Evolutionary conservation across 2,888 invertebrate genomes (phyloP).

Genomic region (Phlogophora meticulosa): DNA sequence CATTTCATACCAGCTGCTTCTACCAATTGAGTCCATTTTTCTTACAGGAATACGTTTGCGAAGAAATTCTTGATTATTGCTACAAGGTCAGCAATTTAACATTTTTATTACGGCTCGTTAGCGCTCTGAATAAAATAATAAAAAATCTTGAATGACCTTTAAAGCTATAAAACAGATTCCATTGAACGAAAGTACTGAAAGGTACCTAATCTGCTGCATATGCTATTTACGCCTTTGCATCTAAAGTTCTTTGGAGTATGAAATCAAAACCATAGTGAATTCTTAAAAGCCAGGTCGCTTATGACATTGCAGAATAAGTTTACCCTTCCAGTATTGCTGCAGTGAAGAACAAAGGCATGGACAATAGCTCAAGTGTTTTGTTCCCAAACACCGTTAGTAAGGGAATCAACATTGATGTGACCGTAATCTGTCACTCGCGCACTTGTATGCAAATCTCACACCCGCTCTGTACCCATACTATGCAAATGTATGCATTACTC

Average conservation of each 20-base stretch:
- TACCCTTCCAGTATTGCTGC: neutral
- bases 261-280: too few relatives aligned
- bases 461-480: constrained; percentile 53
- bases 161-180: constrained; percentile 18
- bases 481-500: constrained; percentile 69
- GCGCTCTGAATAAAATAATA: constrained; percentile 28
- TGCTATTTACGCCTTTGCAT: too few relatives aligned
- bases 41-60: constrained; percentile 24
- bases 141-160: constrained; percentile 20
- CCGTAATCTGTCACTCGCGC: constrained; percentile 72
- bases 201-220: neutral
- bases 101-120: constrained; percentile 40
- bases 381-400: constrained; percentile 58
- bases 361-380: constrained; percentile 10
- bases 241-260: too few relatives aligned
- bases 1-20: constrained; percentile 56
- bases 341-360: neutral
- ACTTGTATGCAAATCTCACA: constrained; percentile 73
- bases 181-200: neutral
- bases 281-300: neutral
- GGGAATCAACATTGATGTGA: constrained; percentile 64
- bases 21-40: constrained; percentile 46
- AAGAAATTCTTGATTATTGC: constrained; percentile 46
- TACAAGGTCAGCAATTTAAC: constrained; percentile 46
- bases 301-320: neutral